Base-by-base conservation (phyloP, 2,888 invertebrate genomes). In the Agrochola litura region DNA sequence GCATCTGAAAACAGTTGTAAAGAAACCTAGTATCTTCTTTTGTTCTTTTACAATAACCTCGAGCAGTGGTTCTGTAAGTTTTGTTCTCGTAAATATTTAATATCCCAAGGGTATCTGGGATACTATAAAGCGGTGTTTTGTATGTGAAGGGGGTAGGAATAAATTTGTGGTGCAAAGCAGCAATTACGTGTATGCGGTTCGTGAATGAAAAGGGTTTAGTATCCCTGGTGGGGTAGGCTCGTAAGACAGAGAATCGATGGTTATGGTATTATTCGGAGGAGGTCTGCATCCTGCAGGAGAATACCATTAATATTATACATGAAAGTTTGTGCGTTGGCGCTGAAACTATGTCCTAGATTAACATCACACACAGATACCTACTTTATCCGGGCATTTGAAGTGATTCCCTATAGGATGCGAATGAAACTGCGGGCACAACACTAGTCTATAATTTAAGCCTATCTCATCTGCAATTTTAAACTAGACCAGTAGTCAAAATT, bases 81-180 rank as follows among this genome's bases (percentile, higher is more conserved):
- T 84, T 82, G 65, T 54, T 68, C 37, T 25, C n/a, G 60, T 76
- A 58, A 73, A 84, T 83, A 80, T 83, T 83, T 84, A 72, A 83
- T 70, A 76, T 63, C 72, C 81, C 69, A 22, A 41, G 84, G 76
- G 76, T 70, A 84, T 82, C 25, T 54, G 56, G 56, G 37, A 61
- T 80, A 61, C 58, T 72, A 72, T 73, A 76, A 76, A 82, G 41
- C 72, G 52, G n/a, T 30, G 64, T 65, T 80, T 60, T 73, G 22
- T 82, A 58, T 82, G 46, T 54, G 76, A 14, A 46, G 65, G 71
- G 41, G 37, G 37, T 30, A 64, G 41, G 61, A 63, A 84, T 80
- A 76, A 65, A 84, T 82, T 63, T 52, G 43, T 37, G 58, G 22
- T 58, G 46, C 58, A 74, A 70, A 58, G 54, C 22, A 56, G 37